Evolutionary conservation across 2,888 invertebrate species (phyloP), one percentile per base, ranked within the genome.

Genomic region (Zonitis immaculata): DNA sequence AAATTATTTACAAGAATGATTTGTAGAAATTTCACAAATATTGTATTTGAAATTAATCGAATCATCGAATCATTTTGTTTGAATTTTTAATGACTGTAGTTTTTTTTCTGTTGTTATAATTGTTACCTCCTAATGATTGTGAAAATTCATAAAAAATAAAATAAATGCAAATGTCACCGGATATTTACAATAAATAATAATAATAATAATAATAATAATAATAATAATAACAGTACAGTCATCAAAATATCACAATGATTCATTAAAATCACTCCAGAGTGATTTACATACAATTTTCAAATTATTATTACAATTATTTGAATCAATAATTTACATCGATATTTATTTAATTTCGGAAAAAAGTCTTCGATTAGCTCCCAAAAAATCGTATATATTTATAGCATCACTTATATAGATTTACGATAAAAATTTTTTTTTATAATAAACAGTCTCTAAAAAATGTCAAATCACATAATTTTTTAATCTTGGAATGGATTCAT

Each of bases 401-500:
- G 39, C 18, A 39, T 9, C 39, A 39, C 20, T 39, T 39, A 35
- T 8, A 35, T n/a, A n/a, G n/a, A 14, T 35, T 39, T 20, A 39
- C 39, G 20, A 39, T 39, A 39, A 39, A 18, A 39, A n/a, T 18
- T 20, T n/a, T n/a, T n/a, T n/a, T n/a, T n/a, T n/a, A n/a, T n/a
- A n/a, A 20, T 11, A 35, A 35, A 35, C 35, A 39, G 39, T 65
- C 52, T 52, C 57, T 56, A n/a, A n/a, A n/a, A n/a, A n/a, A n/a
- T 16, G 20, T 39, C 68, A 69, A 72, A 74, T 73, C 75, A 75
- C 75, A 75, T 72, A 68, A 67, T 74, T 32, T 32, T n/a, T n/a
- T n/a, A n/a, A 2, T 9, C 4, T 18, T 39, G 76, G 76, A 76
- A 76, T 76, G 76, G 75, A 75, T 75, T 76, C 71, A 73, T 65